These are phyloP conservation scores for Uropetala carovei DNA, from an alignment of 2,888 invertebrate genomes.

Conservation along the genomic window DNA sequence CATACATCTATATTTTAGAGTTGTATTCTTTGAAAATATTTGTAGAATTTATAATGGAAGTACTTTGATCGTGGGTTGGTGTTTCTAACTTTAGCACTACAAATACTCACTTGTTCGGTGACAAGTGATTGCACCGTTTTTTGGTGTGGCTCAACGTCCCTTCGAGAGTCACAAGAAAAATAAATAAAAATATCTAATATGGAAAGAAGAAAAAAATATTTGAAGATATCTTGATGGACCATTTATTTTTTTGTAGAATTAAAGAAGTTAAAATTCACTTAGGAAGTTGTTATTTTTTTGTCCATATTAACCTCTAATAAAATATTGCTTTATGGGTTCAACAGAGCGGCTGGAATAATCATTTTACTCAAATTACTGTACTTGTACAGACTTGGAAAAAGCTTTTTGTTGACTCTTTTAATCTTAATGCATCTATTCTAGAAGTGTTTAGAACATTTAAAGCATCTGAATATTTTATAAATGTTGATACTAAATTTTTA, in stretches of 20 bases:
- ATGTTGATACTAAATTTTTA: too few species aligned
- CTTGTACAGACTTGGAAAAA: not conserved
- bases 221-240: conserved; percentile 63
- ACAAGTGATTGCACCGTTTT: conserved; percentile 48
- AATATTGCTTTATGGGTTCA: not conserved
- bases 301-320: conserved; percentile 25
- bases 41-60: conserved; percentile 62
- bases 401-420: not conserved
- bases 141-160: conserved; percentile 43
- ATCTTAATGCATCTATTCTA: not conserved
- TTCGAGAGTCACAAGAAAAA: conserved; percentile 51
- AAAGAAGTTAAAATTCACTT: conserved; percentile 60
- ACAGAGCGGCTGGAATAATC: not conserved
- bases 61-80: conserved; percentile 62
- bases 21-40: conserved; percentile 64
- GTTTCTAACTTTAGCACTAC: conserved; percentile 58
- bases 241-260: conserved; percentile 65
- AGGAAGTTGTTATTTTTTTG: conserved; percentile 62
- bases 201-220: conserved; percentile 54
- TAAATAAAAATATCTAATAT: conserved; percentile 27
- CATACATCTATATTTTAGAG: conserved; percentile 57
- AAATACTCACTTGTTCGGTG: conserved; percentile 32
- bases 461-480: too few species aligned
- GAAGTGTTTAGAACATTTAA: too few species aligned
- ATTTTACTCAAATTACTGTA: not conserved